A percentile compares a stretch with the other conserved stretches of the same genome.
These are phyloP conservation scores for Meles meles DNA, from an alignment of 2,113 vertebrate species.

Conservation along the genomic window DNA sequence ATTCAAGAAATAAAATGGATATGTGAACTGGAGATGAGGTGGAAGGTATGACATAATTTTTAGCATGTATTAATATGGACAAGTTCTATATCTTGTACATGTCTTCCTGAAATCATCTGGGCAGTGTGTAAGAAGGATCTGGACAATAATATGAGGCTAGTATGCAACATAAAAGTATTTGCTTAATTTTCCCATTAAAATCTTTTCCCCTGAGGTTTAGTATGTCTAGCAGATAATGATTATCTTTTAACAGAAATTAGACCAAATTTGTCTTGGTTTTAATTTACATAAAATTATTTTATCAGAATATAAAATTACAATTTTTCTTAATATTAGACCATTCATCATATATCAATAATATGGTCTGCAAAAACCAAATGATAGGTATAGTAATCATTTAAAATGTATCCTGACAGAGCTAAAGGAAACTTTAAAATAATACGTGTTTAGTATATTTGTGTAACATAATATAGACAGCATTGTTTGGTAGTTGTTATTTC, in stretches of 20 bases:
- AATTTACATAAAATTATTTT: conserved; percentile 68
- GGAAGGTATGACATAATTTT: neutral
- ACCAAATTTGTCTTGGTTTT: conserved; percentile 61
- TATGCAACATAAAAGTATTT: conserved; percentile 52
- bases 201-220: conserved; percentile 58
- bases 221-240: neutral
- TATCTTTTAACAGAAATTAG: conserved; percentile 59
- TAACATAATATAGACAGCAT: neutral
- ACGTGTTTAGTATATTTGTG: neutral
- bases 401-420: neutral
- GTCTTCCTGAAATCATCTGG: conserved; percentile 11
- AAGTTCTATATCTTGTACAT: neutral
- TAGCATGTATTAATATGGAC: neutral
- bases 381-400: neutral
- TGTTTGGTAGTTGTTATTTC: neutral
- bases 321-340: conserved; percentile 49
- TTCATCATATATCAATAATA: conserved; percentile 42
- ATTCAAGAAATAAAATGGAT: neutral
- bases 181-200: conserved; percentile 61
- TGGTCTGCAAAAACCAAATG: conserved; percentile 31
- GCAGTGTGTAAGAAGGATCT: conserved; percentile 14
- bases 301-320: conserved; percentile 45
- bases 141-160: neutral
- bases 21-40: neutral
- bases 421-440: neutral